These are phyloP conservation scores for Heliconius congener DNA, from an alignment of 1,140 invertebrate genomes.

Conservation along the genomic window DNA sequence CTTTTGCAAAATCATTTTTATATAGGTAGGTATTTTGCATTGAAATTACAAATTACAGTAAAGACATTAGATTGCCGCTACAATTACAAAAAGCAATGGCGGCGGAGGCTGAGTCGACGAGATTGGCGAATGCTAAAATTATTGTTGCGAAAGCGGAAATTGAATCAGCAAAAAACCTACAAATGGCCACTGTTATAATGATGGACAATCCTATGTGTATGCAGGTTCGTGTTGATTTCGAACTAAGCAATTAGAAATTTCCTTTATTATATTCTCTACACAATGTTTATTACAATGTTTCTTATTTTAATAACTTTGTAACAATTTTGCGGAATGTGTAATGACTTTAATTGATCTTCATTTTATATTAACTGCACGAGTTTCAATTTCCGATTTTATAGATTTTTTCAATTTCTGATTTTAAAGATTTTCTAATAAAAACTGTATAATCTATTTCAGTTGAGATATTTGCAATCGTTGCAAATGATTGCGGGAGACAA, in stretches of 20 bases:
- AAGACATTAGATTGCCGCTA: constrained; percentile 88
- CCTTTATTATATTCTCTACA: not conserved
- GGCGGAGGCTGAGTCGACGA: constrained; percentile 81
- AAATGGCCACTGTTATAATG: constrained; percentile 51
- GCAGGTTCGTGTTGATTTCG: constrained; percentile 45
- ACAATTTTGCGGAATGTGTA: constrained; percentile 1
- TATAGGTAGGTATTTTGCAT: not conserved
- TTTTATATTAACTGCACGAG: not conserved
- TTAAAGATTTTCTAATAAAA: not conserved
- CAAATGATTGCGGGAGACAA: constrained; percentile 53
- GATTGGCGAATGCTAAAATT: constrained; percentile 64
- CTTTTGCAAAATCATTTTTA: not conserved
- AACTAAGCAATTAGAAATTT: constrained; percentile 9
- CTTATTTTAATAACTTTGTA: constrained; percentile 1
- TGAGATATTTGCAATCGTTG: constrained; percentile 60
- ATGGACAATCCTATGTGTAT: constrained; percentile 59
- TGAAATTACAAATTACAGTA: constrained; percentile 42
- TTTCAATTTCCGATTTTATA: not conserved
- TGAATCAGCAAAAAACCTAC: constrained; percentile 53
- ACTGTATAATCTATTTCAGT: constrained; percentile 44
- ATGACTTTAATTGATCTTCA: not conserved
- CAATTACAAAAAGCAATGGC: constrained; percentile 87
- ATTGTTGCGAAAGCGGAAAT: constrained; percentile 64
- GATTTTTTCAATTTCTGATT: not conserved
- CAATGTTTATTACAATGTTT: not conserved